Evolutionary conservation across 2,113 vertebrate genomes (phyloP).

Genomic region (Scolopax mira): DNA sequence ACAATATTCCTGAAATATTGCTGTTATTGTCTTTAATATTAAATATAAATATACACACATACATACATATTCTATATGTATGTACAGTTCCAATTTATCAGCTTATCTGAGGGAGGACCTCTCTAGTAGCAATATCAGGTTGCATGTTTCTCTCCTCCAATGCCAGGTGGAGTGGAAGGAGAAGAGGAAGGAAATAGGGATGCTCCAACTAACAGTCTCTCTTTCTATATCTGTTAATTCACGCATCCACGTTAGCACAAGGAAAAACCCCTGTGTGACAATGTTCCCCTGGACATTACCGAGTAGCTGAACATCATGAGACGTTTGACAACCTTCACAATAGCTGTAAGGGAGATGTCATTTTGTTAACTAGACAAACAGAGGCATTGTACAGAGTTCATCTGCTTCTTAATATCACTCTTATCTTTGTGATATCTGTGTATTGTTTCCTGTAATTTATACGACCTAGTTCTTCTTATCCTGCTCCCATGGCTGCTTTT

Average conservation of each 20-base stretch:
- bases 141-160: not conserved
- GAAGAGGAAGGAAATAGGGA: not conserved
- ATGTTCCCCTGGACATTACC: not conserved
- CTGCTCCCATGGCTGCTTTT: not conserved
- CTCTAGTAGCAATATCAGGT: no score
- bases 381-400: not conserved
- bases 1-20: not conserved
- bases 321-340: not conserved
- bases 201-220: not conserved
- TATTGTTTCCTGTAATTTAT: not conserved
- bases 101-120: not conserved
- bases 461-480: not conserved
- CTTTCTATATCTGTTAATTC: not conserved
- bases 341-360: not conserved
- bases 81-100: not conserved
- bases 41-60: not conserved
- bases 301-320: not conserved
- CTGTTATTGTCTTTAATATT: not conserved
- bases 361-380: not conserved
- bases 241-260: not conserved
- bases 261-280: not conserved
- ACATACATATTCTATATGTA: not conserved
- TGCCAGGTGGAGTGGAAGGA: not conserved
- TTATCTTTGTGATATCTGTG: not conserved
- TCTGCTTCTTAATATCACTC: not conserved